These are phyloP conservation scores for Lycodopsis pacificus DNA, from an alignment of 2,797 vertebrate species.

Conservation along the genomic window DNA sequence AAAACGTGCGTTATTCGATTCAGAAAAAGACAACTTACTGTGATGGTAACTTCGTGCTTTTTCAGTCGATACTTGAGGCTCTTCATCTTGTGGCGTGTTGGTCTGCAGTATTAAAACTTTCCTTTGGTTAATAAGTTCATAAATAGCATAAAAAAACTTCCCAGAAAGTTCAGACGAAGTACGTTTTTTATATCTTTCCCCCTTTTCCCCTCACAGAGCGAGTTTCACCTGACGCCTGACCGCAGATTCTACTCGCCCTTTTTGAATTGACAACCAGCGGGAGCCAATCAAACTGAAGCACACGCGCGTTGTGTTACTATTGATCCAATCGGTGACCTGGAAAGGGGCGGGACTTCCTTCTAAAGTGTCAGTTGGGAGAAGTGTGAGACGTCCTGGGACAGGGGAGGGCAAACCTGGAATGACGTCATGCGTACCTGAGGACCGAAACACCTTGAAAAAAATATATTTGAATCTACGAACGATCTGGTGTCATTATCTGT, in stretches of 20 bases:
- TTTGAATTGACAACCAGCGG: slow-evolving; percentile 36
- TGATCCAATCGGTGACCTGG: slow-evolving; percentile 61
- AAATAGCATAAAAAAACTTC: slow-evolving; percentile 3
- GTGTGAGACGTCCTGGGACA: slow-evolving; percentile 69
- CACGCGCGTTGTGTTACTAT: not conserved
- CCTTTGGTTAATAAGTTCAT: slow-evolving; percentile 15
- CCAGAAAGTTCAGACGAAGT: slow-evolving; percentile 43
- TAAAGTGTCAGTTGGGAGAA: slow-evolving; percentile 35
- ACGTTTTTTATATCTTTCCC: slow-evolving; percentile 60
- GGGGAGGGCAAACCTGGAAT: slow-evolving; percentile 40
- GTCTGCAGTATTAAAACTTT: slow-evolving; percentile 22
- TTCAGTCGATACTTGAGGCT: slow-evolving; percentile 90
- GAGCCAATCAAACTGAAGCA: slow-evolving; percentile 62
- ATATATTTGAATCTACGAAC: not conserved
- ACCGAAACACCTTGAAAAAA: slow-evolving; percentile 40
- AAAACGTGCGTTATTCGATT: not conserved
- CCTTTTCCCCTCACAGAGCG: slow-evolving; percentile 50
- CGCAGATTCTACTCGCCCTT: slow-evolving; percentile 55
- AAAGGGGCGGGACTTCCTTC: slow-evolving; percentile 82
- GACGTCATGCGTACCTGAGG: slow-evolving; percentile 74
- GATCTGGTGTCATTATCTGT: not conserved
- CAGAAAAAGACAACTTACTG: slow-evolving; percentile 79
- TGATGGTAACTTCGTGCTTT: slow-evolving; percentile 89
- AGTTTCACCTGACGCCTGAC: slow-evolving; percentile 87
- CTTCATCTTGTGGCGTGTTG: slow-evolving; percentile 81